Evolutionary conservation across 2,113 vertebrate species (phyloP).

Genomic region (Petroica traversi): DNA sequence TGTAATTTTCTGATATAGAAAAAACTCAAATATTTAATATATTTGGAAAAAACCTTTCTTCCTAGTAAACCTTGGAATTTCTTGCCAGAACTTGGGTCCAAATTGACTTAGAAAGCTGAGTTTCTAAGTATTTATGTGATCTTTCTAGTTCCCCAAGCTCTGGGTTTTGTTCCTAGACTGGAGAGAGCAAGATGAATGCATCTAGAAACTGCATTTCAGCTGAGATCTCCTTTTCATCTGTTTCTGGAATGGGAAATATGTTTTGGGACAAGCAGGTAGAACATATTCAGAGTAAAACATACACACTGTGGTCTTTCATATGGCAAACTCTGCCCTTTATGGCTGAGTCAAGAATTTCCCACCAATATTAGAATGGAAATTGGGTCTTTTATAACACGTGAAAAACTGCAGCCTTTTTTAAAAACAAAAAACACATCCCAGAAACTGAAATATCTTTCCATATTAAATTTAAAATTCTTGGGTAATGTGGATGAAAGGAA

Average conservation of each 20-base stretch:
- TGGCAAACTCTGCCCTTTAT: neutral
- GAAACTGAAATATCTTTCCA: neutral
- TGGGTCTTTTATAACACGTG: neutral
- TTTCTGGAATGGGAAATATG: neutral
- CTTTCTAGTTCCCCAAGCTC: neutral
- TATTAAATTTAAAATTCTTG: neutral
- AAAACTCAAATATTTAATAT: neutral
- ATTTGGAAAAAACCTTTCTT: neutral
- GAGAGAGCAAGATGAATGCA: neutral
- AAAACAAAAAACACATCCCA: rapidly evolving
- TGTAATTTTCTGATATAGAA: neutral
- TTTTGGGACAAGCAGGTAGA: neutral
- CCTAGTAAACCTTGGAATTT: neutral
- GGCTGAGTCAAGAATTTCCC: neutral
- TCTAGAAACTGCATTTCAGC: neutral
- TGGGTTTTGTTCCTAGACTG: neutral
- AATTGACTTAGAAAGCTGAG: too few species aligned
- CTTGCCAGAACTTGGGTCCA: neutral
- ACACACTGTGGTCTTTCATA: rapidly evolving
- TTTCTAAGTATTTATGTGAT: neutral
- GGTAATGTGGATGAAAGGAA: rapidly evolving
- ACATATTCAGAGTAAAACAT: neutral
- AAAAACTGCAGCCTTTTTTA: neutral
- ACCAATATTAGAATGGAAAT: neutral
- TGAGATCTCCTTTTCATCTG: neutral